Evolutionary conservation across 2,888 invertebrate species (phyloP).

Genomic region (Melolontha melolontha): DNA sequence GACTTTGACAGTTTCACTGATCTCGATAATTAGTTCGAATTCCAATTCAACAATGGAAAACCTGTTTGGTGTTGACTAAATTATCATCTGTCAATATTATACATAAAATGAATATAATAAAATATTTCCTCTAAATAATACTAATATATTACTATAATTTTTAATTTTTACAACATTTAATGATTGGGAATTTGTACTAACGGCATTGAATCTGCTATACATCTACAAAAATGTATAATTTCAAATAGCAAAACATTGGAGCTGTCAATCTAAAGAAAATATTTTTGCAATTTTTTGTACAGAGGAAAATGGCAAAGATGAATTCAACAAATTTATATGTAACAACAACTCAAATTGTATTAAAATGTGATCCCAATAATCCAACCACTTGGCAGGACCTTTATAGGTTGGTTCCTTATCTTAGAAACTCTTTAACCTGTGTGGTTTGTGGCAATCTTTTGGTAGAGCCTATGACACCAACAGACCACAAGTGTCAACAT

Average conservation of each 20-base stretch:
- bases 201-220: not conserved
- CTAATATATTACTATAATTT: too few relatives aligned
- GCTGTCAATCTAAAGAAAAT: slow-evolving; percentile 22
- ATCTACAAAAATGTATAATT: slow-evolving; percentile 26
- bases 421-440: slow-evolving; percentile 89
- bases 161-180: slow-evolving; percentile 5
- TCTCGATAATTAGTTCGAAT: too few relatives aligned
- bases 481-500: slow-evolving; percentile 85
- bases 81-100: too few relatives aligned
- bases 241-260: slow-evolving; percentile 37
- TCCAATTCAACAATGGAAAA: too few relatives aligned
- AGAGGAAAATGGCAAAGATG: slow-evolving; percentile 66
- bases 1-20: too few relatives aligned
- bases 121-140: too few relatives aligned
- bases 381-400: slow-evolving; percentile 84
- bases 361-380: slow-evolving; percentile 79
- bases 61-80: too few relatives aligned
- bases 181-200: slow-evolving; percentile 9
- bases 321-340: slow-evolving; percentile 86
- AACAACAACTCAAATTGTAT: slow-evolving; percentile 83
- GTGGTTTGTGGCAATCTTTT: slow-evolving; percentile 88
- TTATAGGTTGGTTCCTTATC: slow-evolving; percentile 84
- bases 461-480: slow-evolving; percentile 84
- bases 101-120: too few relatives aligned
- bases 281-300: slow-evolving; percentile 29